phyloP scores from a whole-genome alignment of 2,113 vertebrate species.

The Murina feae region DNA sequence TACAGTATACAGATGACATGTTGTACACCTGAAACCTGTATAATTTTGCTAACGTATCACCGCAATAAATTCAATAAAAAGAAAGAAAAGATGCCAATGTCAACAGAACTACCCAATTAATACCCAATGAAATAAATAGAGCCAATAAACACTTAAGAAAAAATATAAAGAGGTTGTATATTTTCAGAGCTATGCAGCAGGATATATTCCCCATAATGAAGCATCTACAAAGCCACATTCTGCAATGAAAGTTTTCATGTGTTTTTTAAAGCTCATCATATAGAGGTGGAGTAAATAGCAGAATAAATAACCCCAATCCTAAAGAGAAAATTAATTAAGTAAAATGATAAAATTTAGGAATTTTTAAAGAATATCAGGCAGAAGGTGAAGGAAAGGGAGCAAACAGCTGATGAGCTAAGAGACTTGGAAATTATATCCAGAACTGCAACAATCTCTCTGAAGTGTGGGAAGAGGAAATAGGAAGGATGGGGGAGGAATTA shows the following conservation, averaged over 20 bases:
- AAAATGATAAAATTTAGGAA: background rate
- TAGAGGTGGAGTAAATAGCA: background rate
- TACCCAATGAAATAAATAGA: background rate
- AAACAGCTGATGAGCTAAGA: background rate
- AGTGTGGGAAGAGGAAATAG: background rate
- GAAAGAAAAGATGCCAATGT: no score
- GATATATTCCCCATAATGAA: background rate
- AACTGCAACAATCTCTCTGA: background rate
- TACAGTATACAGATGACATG: no score
- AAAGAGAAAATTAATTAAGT: background rate
- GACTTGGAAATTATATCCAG: background rate
- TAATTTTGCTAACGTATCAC: no score
- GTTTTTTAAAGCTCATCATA: background rate
- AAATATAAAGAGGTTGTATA: background rate
- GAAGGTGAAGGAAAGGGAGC: background rate
- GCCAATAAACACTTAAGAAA: background rate
- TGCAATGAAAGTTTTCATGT: background rate
- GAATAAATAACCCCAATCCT: background rate
- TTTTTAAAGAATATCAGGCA: background rate
- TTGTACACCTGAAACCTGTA: no score
- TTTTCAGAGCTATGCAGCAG: background rate
- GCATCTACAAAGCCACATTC: background rate
- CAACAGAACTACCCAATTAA: background rate
- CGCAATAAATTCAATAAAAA: no score
- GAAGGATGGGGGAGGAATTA: accelerated